Percentiles rank a stretch among this genome's conserved stretches.
Conservation (phyloP, 53 echinoderm and acorn worm species). For the Holothuria scabra region DNA sequence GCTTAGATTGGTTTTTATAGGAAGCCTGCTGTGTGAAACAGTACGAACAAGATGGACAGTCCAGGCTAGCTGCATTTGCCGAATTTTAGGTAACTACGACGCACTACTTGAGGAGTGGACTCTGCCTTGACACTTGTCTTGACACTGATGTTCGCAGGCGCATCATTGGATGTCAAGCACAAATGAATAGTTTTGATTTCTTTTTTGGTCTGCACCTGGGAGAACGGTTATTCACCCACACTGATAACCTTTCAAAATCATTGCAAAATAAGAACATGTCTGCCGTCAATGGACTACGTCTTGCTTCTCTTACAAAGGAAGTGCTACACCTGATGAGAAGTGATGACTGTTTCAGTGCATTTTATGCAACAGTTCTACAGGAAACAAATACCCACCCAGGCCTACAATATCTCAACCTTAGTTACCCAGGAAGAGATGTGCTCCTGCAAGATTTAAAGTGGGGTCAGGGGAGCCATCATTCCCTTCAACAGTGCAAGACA, state of each 20-base stretch:
- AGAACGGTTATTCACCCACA: slow-evolving; percentile 23
- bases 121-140: slow-evolving; percentile 28
- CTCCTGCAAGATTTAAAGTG: slow-evolving; percentile 15
- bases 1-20: too few relatives aligned
- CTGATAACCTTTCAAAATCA: slow-evolving; percentile 13
- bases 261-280: slow-evolving; percentile 1
- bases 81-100: slow-evolving; percentile 23
- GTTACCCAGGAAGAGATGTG: slow-evolving; percentile 35
- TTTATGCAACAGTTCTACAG: slow-evolving; percentile 24
- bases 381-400: slow-evolving; percentile 4
- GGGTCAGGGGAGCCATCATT: slow-evolving; percentile 19
- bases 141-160: slow-evolving; percentile 21
- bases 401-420: not conserved
- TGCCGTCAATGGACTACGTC: slow-evolving; percentile 4
- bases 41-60: slow-evolving; percentile 20
- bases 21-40: too few relatives aligned
- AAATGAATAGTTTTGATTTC: slow-evolving; percentile 18
- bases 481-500: slow-evolving; percentile 27
- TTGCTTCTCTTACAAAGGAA: slow-evolving; percentile 28
- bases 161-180: slow-evolving; percentile 27
- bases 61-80: not conserved
- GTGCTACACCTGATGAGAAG: not conserved
- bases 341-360: slow-evolving; percentile 3
- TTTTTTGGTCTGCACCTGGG: slow-evolving; percentile 34
- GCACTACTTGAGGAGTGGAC: not conserved